These are phyloP conservation scores for Myripristis murdjan DNA, from an alignment of 2,797 vertebrate genomes.

Conservation along the genomic window DNA sequence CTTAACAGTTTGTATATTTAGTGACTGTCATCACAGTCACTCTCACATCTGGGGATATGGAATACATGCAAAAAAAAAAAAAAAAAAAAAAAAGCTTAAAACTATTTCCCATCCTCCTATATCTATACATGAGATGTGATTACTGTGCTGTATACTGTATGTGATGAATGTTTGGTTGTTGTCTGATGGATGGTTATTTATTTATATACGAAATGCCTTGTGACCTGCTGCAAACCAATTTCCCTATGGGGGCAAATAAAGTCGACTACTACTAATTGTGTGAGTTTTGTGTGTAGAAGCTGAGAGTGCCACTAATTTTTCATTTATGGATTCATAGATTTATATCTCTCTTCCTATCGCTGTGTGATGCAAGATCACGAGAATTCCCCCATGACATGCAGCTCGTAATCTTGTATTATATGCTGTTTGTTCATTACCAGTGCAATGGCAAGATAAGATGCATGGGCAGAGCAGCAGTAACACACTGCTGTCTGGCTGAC, in stretches of 20 bases:
- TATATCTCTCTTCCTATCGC: not conserved
- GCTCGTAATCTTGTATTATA: constrained; percentile 11
- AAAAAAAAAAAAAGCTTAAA: too few species aligned
- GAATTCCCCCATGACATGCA: not conserved
- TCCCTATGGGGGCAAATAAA: too few species aligned
- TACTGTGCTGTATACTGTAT: too few species aligned
- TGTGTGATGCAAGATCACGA: constrained; percentile 1
- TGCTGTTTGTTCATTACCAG: constrained; percentile 33
- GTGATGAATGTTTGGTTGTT: too few species aligned
- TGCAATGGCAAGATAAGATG: constrained; percentile 1
- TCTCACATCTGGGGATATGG: not conserved
- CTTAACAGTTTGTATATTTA: too few species aligned
- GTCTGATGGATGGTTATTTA: too few species aligned
- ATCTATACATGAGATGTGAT: too few species aligned
- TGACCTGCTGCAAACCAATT: too few species aligned
- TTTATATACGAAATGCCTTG: too few species aligned
- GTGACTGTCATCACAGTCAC: not conserved
- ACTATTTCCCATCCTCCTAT: too few species aligned
- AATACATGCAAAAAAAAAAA: not conserved
- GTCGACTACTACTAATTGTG: too few species aligned
- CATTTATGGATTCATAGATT: not conserved
- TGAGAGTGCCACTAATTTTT: not conserved
- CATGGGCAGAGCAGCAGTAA: constrained; percentile 20
- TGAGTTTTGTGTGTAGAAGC: not conserved
- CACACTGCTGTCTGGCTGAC: constrained; percentile 46